These are phyloP conservation scores for Enhydra lutris DNA, from an alignment of 2,113 vertebrate species.

Conservation along the genomic window DNA sequence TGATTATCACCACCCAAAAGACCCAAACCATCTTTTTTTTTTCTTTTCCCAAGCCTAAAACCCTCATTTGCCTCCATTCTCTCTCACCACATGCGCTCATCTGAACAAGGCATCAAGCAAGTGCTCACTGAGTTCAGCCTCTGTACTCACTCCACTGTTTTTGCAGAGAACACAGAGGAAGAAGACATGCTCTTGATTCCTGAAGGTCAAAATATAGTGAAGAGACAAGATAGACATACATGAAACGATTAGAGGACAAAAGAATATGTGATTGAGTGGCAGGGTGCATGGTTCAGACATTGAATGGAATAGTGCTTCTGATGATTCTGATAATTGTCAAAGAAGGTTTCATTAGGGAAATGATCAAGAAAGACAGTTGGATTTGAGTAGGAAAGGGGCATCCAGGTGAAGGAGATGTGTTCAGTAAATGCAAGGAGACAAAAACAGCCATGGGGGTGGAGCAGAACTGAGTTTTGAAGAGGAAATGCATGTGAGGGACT, in stretches of 20 bases:
- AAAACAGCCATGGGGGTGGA: background rate
- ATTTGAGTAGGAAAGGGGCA: background rate
- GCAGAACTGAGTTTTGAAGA: background rate
- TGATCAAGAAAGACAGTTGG: background rate
- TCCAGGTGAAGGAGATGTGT: rapidly evolving
- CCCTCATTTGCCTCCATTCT: background rate
- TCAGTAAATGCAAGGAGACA: background rate
- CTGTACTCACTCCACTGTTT: background rate
- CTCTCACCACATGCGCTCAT: background rate
- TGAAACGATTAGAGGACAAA: conserved; percentile 43
- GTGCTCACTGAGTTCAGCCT: background rate
- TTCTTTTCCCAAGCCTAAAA: background rate
- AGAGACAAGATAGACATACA: background rate
- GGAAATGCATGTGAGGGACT: background rate
- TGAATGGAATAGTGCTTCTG: background rate
- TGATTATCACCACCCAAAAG: background rate
- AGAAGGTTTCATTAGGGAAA: background rate
- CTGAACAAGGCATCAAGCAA: background rate
- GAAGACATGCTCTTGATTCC: background rate
- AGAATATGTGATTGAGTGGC: background rate
- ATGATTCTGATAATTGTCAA: background rate
- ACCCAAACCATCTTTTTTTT: background rate
- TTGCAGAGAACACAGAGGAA: background rate
- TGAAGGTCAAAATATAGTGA: conserved; percentile 26
- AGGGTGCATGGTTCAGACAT: background rate